Evolutionary conservation across 53 echinoderm and acorn worm species (phyloP), one percentile per base, ranked within the genome.

Genomic region (Hippasteria phrygiana): DNA sequence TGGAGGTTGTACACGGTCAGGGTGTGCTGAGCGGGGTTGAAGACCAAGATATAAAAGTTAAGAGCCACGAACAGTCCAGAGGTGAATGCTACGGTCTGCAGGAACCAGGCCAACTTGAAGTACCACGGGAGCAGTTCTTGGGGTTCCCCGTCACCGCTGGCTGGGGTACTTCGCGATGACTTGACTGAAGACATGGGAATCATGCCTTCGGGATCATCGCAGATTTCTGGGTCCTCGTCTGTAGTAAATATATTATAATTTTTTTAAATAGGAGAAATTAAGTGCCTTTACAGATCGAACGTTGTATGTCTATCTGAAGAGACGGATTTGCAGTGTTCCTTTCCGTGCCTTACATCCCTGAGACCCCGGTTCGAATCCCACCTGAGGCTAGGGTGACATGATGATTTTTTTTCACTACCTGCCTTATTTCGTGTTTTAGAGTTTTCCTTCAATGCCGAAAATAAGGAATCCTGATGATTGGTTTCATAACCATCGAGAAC

Each of bases 41-140:
- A 95, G 70, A 93, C 97, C 22, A 97, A 45, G 29, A 82, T 51
- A 89, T 92, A 95, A 33, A 90, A 97, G 0, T 92, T 63, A 5
- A 94, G 18, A 35, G 94, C 91, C 34, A 95, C 94, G 55, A 91
- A 91, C 7, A 92, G 45, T 16, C 84, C 87, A 1, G 90, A 80
- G 11, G 87, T 32, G 78, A 75, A 97, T 18, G 89, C 51, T 12
- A 85, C 71, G 46, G 66, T 87, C 43, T 94, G 97, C 38, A 93
- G 75, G 48, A 90, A 86, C 88, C 97, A 95, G 53, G 88, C 88
- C 6, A 95, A 12, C 62, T 94, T 93, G 46, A 93, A 87, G 77
- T 89, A 90, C 93, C 93, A 93, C 2, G 90, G 85, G 4, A 92
- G 35, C 2, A 69, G 43, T 3, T 27, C 50, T n/a, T 22, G 63